These are phyloP conservation scores for Thaleichthys pacificus DNA, from an alignment of 2,797 vertebrate genomes.

Conservation along the genomic window DNA sequence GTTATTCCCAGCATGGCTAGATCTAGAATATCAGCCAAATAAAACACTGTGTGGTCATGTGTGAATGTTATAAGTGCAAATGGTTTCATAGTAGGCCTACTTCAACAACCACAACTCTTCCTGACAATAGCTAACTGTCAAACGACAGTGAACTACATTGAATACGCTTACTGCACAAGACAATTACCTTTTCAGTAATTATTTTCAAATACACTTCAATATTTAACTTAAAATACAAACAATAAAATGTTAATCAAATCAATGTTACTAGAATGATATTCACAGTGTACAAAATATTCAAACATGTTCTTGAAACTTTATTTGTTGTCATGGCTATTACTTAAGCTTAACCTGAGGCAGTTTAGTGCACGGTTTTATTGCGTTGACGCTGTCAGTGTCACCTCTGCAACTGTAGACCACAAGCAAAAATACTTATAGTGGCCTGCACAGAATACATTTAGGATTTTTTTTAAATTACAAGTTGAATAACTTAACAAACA, in stretches of 20 bases:
- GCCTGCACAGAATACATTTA: too few species aligned
- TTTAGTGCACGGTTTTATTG: conserved; percentile 31
- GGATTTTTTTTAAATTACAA: too few species aligned
- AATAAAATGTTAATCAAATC: too few species aligned
- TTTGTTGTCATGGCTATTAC: conserved; percentile 40
- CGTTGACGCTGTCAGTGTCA: background rate
- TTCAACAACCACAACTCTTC: background rate
- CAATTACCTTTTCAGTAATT: too few species aligned
- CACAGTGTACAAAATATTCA: conserved; percentile 13
- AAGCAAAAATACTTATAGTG: too few species aligned
- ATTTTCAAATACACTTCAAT: too few species aligned
- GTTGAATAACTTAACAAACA: too few species aligned
- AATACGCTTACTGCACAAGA: background rate
- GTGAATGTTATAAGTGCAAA: conserved; percentile 3
- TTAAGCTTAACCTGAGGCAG: conserved; percentile 62
- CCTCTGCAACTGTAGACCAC: too few species aligned
- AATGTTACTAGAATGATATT: conserved; percentile 11
- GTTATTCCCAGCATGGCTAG: background rate
- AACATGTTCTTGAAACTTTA: conserved; percentile 8
- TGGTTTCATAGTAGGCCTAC: conserved; percentile 17
- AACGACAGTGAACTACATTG: background rate
- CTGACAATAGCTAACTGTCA: background rate
- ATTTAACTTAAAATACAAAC: too few species aligned
- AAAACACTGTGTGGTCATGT: background rate
- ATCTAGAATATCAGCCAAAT: background rate